Conservation (phyloP, 2,888 invertebrate genomes). For the Tortricodes alternella region DNA sequence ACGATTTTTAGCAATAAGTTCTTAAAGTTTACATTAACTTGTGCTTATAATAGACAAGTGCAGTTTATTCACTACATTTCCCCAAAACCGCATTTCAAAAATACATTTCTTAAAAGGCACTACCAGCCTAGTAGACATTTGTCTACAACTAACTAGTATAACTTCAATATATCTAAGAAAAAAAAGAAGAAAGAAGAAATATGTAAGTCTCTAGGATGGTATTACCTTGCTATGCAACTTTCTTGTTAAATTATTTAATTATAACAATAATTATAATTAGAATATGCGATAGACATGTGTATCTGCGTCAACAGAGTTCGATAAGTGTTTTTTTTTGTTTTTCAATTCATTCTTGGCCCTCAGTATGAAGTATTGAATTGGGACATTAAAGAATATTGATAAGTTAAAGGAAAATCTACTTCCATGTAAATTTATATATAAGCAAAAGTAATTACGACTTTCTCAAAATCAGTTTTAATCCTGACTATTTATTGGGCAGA, state of each 20-base stretch:
- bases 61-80: not conserved
- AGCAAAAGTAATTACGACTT: no score
- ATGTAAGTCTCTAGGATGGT: constrained; percentile 21
- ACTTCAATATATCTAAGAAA: not conserved
- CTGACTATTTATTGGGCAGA: no score
- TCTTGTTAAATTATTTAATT: not conserved
- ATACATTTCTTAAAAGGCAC: constrained; percentile 21
- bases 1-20: no score
- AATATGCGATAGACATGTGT: not conserved
- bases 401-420: no score
- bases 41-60: constrained; percentile 7
- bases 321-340: not conserved
- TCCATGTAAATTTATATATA: no score
- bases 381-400: no score
- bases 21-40: not conserved
- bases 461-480: no score
- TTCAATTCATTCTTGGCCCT: no score
- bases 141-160: no score
- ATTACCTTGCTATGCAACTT: constrained; percentile 5
- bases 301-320: not conserved
- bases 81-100: constrained; percentile 26
- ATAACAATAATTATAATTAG: not conserved
- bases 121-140: constrained; percentile 24
- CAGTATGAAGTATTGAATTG: no score
- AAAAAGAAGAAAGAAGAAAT: not conserved